Evolutionary conservation across 2,888 invertebrate species (phyloP), one percentile per base, ranked within the genome.

Genomic region (Hemithea aestivaria): DNA sequence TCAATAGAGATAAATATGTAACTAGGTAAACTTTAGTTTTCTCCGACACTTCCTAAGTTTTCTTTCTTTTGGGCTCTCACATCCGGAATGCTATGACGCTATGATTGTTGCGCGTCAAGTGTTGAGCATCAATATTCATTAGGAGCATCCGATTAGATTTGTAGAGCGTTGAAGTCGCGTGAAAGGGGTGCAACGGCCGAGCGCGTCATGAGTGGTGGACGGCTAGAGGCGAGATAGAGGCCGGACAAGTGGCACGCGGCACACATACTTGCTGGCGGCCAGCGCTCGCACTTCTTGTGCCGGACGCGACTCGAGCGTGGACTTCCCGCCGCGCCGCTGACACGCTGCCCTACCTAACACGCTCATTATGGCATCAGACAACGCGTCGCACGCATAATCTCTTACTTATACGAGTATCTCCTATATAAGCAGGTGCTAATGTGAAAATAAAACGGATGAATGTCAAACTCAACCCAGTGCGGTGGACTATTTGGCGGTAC

Each of bases 111-210:
- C 56, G 53, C 59, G 60, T 39, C 46, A 51, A 56, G 53, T 51
- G 53, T 51, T 53, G 52, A 40, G 22, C 56, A 73, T 77, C 54
- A 73, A 78, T 79, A 78, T 78, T 70, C 63, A 79, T 76, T 56
- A 72, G 60, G 60, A 62, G 62, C 58, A 62, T 54, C 65, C 62
- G 70, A 74, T 73, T 68, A 74, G 68, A 69, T 85, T 83, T 83
- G 73, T 85, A 82, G 85, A 84, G 84, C 85, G 77, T 82, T 76
- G 67, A 73, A 78, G 72, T 56, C 62, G 68, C 78, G 82, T 76
- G 84, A 85, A 83, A 82, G 78, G 80, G 81, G 85, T 83, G 83
- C 82, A 82, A 81, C 66, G 85, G 76, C 82, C 83, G 73, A 69
- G 66, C 68, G 72, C 69, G 69, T 66, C 64, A 69, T 55, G 56